Evolutionary conservation across 2,113 vertebrate species (phyloP).

Genomic region (human): DNA sequence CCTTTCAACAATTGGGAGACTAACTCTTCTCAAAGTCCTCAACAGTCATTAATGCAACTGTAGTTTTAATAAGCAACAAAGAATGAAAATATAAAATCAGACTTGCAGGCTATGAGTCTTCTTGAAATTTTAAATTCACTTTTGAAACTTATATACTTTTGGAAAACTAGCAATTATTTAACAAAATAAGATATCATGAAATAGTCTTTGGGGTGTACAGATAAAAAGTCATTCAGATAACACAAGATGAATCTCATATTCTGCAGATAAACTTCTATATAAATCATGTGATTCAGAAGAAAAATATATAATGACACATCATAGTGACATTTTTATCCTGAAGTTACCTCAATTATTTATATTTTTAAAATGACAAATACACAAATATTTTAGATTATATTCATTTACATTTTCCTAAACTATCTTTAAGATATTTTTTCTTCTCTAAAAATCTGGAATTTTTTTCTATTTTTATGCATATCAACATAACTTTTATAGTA

Average conservation of each 20-base stretch:
- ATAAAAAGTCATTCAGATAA: constrained; percentile 45
- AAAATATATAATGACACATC: neutral
- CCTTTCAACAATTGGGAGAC: neutral
- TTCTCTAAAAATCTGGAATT: neutral
- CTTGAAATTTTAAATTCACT: neutral
- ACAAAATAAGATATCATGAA: neutral
- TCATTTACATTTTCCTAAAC: constrained; percentile 17
- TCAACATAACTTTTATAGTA: neutral
- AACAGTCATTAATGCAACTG: neutral
- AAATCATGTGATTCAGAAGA: constrained; percentile 6
- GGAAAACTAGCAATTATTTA: neutral
- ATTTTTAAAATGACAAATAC: constrained; percentile 7
- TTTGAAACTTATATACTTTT: neutral
- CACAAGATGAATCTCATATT: neutral
- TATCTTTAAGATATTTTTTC: neutral
- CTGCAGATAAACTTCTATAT: neutral
- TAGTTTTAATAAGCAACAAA: neutral
- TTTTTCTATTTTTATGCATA: neutral
- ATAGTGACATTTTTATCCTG: neutral
- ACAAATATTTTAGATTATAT: constrained; percentile 36
- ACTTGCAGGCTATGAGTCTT: neutral
- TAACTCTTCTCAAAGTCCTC: neutral
- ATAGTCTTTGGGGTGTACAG: neutral
- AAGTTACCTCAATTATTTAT: neutral
- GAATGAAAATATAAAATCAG: neutral